phyloP scores from a whole-genome alignment of 53 echinoderm and acorn worm species.

The Arbacia lixula region DNA sequence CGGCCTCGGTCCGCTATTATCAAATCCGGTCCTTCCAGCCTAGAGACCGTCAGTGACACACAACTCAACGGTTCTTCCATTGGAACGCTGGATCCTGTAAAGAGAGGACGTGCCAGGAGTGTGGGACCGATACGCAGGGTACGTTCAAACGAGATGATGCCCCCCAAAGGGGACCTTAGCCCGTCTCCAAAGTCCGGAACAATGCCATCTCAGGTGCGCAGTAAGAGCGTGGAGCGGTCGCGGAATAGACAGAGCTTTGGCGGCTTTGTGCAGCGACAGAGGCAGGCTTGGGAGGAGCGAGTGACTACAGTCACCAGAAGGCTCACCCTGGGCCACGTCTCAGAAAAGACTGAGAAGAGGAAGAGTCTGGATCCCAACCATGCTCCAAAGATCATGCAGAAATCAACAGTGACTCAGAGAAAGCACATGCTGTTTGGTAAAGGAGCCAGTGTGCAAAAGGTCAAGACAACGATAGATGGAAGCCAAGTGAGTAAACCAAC shows the following conservation, averaged over 20 bases:
- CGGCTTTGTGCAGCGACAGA: slow-evolving; percentile 52
- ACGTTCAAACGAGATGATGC: slow-evolving; percentile 54
- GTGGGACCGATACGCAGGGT: slow-evolving; percentile 62
- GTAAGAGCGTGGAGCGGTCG: slow-evolving; percentile 49
- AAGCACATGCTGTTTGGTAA: slow-evolving; percentile 53
- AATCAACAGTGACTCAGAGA: slow-evolving; percentile 30
- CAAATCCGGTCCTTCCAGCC: slow-evolving; percentile 20
- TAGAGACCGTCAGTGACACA: slow-evolving; percentile 30
- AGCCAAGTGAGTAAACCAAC: slow-evolving; percentile 48
- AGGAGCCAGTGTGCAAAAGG: slow-evolving; percentile 51
- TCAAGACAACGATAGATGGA: slow-evolving; percentile 36
- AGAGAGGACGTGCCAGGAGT: slow-evolving; percentile 39
- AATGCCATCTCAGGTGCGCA: slow-evolving; percentile 24
- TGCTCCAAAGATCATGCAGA: slow-evolving; percentile 58
- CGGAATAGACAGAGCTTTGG: slow-evolving; percentile 52
- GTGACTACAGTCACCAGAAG: slow-evolving; percentile 46
- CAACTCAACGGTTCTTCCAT: slow-evolving; percentile 56
- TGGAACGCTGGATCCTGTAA: slow-evolving; percentile 39
- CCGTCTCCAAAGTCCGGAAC: slow-evolving; percentile 47
- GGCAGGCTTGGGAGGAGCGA: slow-evolving; percentile 52
- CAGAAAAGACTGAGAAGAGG: slow-evolving; percentile 23
- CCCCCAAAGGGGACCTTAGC: slow-evolving; percentile 22
- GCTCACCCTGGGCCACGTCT: slow-evolving; percentile 3
- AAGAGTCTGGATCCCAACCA: slow-evolving; percentile 49
- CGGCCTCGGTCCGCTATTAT: slow-evolving; percentile 31